A percentile compares a stretch with the other conserved stretches of the same genome.
Evolutionary conservation across 53 echinoderm and acorn worm genomes (phyloP).

Genomic region (Glandiceps talaboti): DNA sequence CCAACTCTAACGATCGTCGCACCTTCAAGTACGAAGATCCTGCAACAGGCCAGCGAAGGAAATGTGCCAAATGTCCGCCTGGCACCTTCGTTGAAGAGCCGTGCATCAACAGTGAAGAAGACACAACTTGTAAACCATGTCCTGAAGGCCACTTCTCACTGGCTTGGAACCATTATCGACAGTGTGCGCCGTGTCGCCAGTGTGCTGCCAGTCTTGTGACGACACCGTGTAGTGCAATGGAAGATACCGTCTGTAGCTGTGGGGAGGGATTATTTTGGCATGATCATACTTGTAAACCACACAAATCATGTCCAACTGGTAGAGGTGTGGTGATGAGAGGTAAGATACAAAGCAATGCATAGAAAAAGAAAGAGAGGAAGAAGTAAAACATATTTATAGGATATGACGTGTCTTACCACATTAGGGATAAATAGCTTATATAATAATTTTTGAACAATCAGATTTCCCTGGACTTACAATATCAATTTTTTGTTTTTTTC

Average conservation of each 20-base stretch:
- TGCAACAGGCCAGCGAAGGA: not conserved
- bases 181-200: not conserved
- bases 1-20: not conserved
- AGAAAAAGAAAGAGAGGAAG: too few relatives aligned
- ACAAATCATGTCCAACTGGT: not conserved
- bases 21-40: not conserved
- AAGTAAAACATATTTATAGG: too few relatives aligned
- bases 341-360: too few relatives aligned
- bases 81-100: not conserved
- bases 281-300: not conserved
- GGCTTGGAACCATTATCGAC: not conserved
- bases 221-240: not conserved
- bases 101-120: not conserved
- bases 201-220: not conserved
- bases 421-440: too few relatives aligned
- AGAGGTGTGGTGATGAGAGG: not conserved
- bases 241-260: not conserved
- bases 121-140: not conserved
- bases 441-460: too few relatives aligned
- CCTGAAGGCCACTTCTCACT: not conserved
- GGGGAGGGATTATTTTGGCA: not conserved
- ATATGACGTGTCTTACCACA: too few relatives aligned
- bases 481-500: too few relatives aligned
- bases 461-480: too few relatives aligned
- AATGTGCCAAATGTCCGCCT: not conserved